phyloP scores from a whole-genome alignment of 2,113 vertebrate genomes.

The Syngnathus floridae region DNA sequence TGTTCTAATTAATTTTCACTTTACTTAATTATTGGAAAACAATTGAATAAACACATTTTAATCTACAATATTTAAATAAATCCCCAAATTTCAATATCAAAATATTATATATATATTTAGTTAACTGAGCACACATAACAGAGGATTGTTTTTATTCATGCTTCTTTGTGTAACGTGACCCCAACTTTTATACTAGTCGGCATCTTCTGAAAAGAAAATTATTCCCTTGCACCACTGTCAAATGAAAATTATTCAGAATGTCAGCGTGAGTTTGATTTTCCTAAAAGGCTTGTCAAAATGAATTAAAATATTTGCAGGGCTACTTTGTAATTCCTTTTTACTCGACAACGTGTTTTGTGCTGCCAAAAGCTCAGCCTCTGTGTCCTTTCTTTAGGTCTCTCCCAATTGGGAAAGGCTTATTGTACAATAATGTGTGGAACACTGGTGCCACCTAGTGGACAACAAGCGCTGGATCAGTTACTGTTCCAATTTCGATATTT shows the following conservation, averaged over 20 bases:
- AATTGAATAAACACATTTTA: neutral
- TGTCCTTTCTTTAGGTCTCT: slow-evolving; percentile 29
- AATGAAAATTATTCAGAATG: slow-evolving; percentile 29
- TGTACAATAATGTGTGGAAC: slow-evolving; percentile 59
- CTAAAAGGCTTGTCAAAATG: slow-evolving; percentile 53
- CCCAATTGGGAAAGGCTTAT: neutral
- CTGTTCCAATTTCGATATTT: slow-evolving; percentile 2
- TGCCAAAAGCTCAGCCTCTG: slow-evolving; percentile 46
- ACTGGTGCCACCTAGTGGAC: slow-evolving; percentile 75
- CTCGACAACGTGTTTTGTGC: slow-evolving; percentile 36
- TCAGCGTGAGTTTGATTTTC: slow-evolving; percentile 39
- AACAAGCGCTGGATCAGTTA: slow-evolving; percentile 41
- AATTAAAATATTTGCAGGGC: slow-evolving; percentile 58
- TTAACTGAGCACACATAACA: slow-evolving; percentile 24
- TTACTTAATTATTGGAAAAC: neutral
- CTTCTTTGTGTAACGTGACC: slow-evolving; percentile 50
- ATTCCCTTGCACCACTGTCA: slow-evolving; percentile 34
- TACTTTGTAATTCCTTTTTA: slow-evolving; percentile 47
- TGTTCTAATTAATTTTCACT: neutral
- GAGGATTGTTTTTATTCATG: slow-evolving; percentile 48
- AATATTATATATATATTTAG: too few relatives aligned
- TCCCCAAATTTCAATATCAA: neutral
- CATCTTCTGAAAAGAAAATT: slow-evolving; percentile 40
- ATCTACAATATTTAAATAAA: neutral
- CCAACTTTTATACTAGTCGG: slow-evolving; percentile 32